A percentile compares a stretch with the other conserved stretches of the same genome.
These are phyloP conservation scores for Erpetoichthys calabaricus DNA, from an alignment of 2,797 vertebrate genomes.

Conservation along the genomic window DNA sequence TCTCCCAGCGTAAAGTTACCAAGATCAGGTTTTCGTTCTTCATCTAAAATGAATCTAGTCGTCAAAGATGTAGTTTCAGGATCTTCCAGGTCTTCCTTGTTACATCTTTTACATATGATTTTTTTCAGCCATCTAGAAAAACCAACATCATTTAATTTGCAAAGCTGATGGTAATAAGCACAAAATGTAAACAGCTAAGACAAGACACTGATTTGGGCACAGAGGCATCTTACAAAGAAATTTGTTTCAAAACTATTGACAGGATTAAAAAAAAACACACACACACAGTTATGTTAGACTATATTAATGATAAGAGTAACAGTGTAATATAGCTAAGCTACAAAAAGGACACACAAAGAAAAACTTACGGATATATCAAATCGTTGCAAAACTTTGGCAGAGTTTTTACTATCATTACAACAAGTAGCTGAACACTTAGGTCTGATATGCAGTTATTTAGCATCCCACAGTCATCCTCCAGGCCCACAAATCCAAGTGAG, in stretches of 20 bases:
- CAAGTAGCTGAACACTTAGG: slow-evolving; percentile 5
- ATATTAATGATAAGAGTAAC: no score
- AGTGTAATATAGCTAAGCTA: no score
- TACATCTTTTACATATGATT: background rate
- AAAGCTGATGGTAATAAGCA: no score
- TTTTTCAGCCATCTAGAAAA: slow-evolving; percentile 1
- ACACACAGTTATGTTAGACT: no score
- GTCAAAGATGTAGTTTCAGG: background rate
- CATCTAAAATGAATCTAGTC: slow-evolving; percentile 4
- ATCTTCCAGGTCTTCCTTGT: background rate
- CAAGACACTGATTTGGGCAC: no score
- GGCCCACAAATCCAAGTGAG: slow-evolving; percentile 3
- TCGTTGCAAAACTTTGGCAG: slow-evolving; percentile 1
- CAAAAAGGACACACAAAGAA: no score
- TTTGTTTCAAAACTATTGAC: no score
- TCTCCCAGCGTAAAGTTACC: slow-evolving; percentile 9
- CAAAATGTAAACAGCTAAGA: no score
- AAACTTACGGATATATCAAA: slow-evolving; percentile 8
- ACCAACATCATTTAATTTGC: no score
- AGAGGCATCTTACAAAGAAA: no score
- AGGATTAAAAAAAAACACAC: no score
- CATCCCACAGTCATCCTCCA: slow-evolving; percentile 6
- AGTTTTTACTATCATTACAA: slow-evolving; percentile 7
- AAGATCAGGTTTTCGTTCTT: slow-evolving; percentile 6
- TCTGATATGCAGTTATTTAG: slow-evolving; percentile 10